Conservation (phyloP, 2,113 vertebrate genomes). For the Turnix velox region DNA sequence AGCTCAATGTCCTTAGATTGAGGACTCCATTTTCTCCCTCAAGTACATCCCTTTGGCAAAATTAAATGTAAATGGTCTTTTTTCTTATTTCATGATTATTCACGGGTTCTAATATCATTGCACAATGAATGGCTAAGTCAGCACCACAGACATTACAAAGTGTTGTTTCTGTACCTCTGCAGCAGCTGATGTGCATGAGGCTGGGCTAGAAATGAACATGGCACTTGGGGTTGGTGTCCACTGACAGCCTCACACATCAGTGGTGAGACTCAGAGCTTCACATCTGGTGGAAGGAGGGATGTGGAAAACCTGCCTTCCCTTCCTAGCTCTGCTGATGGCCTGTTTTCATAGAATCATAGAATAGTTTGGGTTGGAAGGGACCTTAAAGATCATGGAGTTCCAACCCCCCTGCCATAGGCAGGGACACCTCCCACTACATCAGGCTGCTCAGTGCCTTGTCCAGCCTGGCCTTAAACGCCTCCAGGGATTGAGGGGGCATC, state of each 20-base stretch:
- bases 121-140: conserved; percentile 10
- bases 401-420: no score
- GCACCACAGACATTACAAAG: background rate
- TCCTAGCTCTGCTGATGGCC: background rate
- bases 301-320: background rate
- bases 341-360: no score
- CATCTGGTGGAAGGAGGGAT: background rate
- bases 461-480: no score
- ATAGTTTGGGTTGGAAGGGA: no score
- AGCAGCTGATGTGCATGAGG: background rate
- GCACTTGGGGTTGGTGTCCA: background rate
- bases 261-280: background rate
- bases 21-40: conserved; percentile 55
- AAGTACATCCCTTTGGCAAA: conserved; percentile 67
- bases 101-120: conserved; percentile 39
- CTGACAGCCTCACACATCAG: background rate
- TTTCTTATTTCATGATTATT: conserved; percentile 64
- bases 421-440: no score
- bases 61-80: conserved; percentile 70
- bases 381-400: no score
- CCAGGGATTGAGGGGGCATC: no score
- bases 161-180: background rate
- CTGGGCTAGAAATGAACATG: background rate
- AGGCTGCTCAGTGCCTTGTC: no score
- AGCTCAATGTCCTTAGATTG: no score